Base-by-base conservation (phyloP, 1,140 invertebrate species). In the Sogatella furcifera region DNA sequence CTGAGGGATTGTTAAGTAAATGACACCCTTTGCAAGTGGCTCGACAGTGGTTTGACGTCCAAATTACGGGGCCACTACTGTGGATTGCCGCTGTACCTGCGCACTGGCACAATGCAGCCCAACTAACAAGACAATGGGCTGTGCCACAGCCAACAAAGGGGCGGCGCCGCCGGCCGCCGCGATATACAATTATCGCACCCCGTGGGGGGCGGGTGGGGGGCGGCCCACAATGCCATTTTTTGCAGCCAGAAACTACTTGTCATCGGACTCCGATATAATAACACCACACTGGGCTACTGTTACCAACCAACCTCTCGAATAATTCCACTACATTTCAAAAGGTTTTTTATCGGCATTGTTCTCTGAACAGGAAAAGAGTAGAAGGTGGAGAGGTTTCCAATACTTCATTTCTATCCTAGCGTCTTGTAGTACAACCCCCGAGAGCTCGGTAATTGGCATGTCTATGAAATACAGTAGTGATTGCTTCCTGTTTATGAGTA, bases 131-230 rank as follows among this genome's bases (percentile, higher is more conserved):
- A 38, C 34, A 38, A 38, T 38, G 34, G 34, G 34, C 34, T 10
- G 34, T 10, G 34, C 34, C 34, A 38, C 34, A 38, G 34, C 34
- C 34, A 38, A 38, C 34, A 38, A 38, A 38, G 34, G 34, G 34
- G 34, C 34, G 34, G 34, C 34, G 34, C 34, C 11, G 46, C 46
- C 15, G n/a, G n/a, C 44, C n/a, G 13, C 13, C n/a, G 44, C 21
- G 46, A 49, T 49, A 49, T 22, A 49, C 46, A 49, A 49, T 49
- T 49, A 49, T 49, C 21, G 46, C 21, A 49, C 46, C 46, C 46
- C 21, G 21, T 38, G 34, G 34, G 34, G 34, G 5, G 34, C 5
- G 9, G 24, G 34, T 10, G 34, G 34, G 9, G 24, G 24, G 2
- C 34, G 3, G 34, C 9, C 34, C 34, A 49, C 15, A 19, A 49